Evolutionary conservation across 1,140 invertebrate species (phyloP).

Genomic region (Drosophila miranda): DNA sequence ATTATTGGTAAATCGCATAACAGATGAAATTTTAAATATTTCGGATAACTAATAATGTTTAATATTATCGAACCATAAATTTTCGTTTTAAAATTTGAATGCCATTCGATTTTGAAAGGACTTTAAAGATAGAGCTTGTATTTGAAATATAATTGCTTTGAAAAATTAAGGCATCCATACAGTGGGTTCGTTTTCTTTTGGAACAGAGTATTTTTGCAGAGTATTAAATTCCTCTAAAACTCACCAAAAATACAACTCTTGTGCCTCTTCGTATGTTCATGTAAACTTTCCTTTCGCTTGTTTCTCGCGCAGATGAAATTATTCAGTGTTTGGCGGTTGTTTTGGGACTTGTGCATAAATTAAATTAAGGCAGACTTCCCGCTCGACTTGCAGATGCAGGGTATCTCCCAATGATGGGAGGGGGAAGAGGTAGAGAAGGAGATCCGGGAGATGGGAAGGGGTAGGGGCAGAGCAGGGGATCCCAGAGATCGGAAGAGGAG

Average conservation of each 20-base stretch:
- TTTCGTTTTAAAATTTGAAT: neutral
- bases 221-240: too few relatives aligned
- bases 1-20: neutral
- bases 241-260: too few relatives aligned
- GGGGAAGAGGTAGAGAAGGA: neutral
- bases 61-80: neutral
- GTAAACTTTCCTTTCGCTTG: conserved; percentile 26
- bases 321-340: conserved; percentile 24
- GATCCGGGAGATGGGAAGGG: too few relatives aligned
- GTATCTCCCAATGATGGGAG: neutral
- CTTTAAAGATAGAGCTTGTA: too few relatives aligned
- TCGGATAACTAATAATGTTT: conserved; percentile 2
- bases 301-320: conserved; percentile 28
- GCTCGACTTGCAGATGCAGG: neutral
- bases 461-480: too few relatives aligned
- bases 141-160: too few relatives aligned
- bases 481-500: too few relatives aligned
- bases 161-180: too few relatives aligned
- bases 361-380: conserved; percentile 47
- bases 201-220: too few relatives aligned
- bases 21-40: neutral
- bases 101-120: too few relatives aligned
- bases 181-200: too few relatives aligned
- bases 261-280: conserved; percentile 11
- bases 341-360: conserved; percentile 57